Base-by-base conservation (phyloP, 1,140 invertebrate species). In the Drosophila triauraria region DNA sequence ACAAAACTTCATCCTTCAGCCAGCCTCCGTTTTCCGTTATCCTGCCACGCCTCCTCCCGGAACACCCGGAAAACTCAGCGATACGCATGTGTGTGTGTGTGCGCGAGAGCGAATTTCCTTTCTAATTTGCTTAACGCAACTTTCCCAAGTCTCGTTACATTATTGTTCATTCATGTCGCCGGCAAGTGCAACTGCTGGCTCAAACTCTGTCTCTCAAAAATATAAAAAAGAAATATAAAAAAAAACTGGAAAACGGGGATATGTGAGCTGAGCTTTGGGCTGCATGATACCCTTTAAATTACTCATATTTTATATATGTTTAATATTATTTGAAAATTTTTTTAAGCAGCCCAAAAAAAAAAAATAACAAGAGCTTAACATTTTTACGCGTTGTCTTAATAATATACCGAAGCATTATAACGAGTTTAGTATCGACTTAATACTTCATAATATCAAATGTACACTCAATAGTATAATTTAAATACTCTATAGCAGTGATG, bases 61-160 rank as follows among this genome's bases (percentile, higher is more conserved):
- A 17, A 38, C 62, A n/a, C 15, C 23, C 48, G 40, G 30, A 57
- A 25, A 42, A 23, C 58, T 27, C 17, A 15, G 17, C 3, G 20
- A 57, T 42, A 44, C 13, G 8, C 42, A 50, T 56, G 7, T 7
- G 54, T 46, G 40, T 46, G 32, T 30, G 51, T 30, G 47, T 40
- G 23, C 51, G 40, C 38, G 47, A 47, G 3, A 56, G 51, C 43
- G 64, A 65, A 79, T 77, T 80, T 84, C 59, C 54, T 51, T 85
- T 68, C 77, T 84, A 84, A 84, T 84, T 84, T 84, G 65, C 59
- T 71, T 76, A 71, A 80, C 76, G 58, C 71, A 84, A 80, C 76
- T 83, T 80, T 46, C 40, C 25, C 77, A 80, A 84, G 61, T 75
- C 50, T 71, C 59, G 44, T 75, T 69, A 62, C 59, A 63, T 57